A percentile compares a stretch with the other conserved stretches of the same genome.
These are phyloP conservation scores for Sander vitreus DNA, from an alignment of 2,113 vertebrate genomes.

Conservation along the genomic window DNA sequence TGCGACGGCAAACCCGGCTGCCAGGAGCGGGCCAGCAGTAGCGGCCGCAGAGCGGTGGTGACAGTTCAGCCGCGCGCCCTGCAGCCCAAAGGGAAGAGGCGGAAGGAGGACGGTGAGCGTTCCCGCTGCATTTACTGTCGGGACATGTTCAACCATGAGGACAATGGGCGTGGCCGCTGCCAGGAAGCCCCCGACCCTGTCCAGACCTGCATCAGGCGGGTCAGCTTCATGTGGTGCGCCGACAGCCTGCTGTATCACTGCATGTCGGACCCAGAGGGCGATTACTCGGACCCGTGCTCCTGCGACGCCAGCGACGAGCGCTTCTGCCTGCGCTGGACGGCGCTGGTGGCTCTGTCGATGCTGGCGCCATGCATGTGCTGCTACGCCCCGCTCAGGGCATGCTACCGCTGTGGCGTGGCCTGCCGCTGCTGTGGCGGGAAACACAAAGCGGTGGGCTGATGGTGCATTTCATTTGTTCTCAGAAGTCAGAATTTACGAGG, in stretches of 20 bases:
- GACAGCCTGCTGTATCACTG: slow-evolving; percentile 99
- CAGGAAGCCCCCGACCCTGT: slow-evolving; percentile 94
- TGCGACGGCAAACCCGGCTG: slow-evolving; percentile 17
- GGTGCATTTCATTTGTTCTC: too few relatives aligned
- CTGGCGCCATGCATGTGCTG: slow-evolving; percentile 99
- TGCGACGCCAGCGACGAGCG: slow-evolving; percentile 95
- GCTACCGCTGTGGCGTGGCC: slow-evolving; percentile 93
- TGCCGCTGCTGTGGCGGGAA: slow-evolving; percentile 96
- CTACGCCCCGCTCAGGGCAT: slow-evolving; percentile 94
- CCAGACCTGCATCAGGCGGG: slow-evolving; percentile 92
- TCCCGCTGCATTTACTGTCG: slow-evolving; percentile 93
- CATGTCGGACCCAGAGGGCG: slow-evolving; percentile 98
- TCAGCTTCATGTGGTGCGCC: slow-evolving; percentile 98
- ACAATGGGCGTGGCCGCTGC: slow-evolving; percentile 92
- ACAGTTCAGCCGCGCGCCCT: slow-evolving; percentile 87
- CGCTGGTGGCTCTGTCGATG: slow-evolving; percentile 93
- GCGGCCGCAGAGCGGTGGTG: slow-evolving; percentile 81
- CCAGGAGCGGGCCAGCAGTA: slow-evolving; percentile 70
- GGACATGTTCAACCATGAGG: slow-evolving; percentile 93
- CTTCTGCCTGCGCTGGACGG: slow-evolving; percentile 96
- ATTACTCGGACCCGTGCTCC: slow-evolving; percentile 97
- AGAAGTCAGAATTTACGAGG: too few relatives aligned
- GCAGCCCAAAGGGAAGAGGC: slow-evolving; percentile 83
- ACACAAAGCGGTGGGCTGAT: slow-evolving; percentile 93
- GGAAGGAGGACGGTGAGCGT: slow-evolving; percentile 87